Evolutionary conservation across 2,888 invertebrate species (phyloP).

Genomic region (Ariolimax columbianus): DNA sequence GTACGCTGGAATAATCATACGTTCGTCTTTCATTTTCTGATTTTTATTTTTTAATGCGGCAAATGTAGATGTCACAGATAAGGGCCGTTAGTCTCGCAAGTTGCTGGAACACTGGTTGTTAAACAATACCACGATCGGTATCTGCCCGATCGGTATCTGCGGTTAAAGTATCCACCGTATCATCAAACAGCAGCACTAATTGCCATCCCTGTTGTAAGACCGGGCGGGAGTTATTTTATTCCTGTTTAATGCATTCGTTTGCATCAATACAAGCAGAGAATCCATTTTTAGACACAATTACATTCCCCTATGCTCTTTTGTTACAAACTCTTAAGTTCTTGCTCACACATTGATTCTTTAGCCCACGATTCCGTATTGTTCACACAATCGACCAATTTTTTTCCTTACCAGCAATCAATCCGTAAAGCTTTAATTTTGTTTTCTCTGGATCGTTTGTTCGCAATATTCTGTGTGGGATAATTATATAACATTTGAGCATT

Average conservation of each 20-base stretch:
- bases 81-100: background rate
- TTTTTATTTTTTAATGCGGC: background rate
- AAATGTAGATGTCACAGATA: slow-evolving; percentile 5
- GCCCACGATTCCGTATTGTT: background rate
- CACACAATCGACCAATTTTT: background rate
- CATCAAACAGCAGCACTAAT: slow-evolving; percentile 10
- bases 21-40: slow-evolving; percentile 14
- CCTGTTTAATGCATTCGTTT: background rate
- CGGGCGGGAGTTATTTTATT: background rate
- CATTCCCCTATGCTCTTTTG: slow-evolving; percentile 7
- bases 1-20: slow-evolving; percentile 29
- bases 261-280: background rate
- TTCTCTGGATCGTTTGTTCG: background rate
- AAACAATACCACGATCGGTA: background rate
- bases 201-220: slow-evolving; percentile 1
- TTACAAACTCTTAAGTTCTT: slow-evolving; percentile 15
- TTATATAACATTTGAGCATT: background rate
- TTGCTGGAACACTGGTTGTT: background rate
- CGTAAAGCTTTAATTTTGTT: background rate
- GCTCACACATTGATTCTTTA: background rate
- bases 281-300: slow-evolving; percentile 19
- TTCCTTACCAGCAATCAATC: background rate
- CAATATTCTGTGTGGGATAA: background rate
- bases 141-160: too few species aligned
- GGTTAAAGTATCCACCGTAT: slow-evolving; percentile 7